Conservation (phyloP, 2,797 vertebrate species). For the Cynodonichthys magdalenae region DNA sequence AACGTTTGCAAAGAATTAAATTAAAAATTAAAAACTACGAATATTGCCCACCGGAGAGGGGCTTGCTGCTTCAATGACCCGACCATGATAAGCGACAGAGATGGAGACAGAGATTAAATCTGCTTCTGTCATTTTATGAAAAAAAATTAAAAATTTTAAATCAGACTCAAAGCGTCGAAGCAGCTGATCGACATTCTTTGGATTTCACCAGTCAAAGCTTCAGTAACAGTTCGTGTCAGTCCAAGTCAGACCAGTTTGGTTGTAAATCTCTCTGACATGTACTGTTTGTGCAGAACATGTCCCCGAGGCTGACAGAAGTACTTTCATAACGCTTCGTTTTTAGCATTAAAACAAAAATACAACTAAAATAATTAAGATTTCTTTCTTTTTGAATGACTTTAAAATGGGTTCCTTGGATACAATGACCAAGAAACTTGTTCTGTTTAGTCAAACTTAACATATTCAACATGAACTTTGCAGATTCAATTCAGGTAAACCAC, state of each 20-base stretch:
- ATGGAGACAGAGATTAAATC: not conserved
- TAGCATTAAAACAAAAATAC: not conserved
- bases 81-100: no score
- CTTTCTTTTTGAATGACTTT: no score
- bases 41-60: no score
- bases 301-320: not conserved
- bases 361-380: not conserved
- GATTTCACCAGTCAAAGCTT: constrained; percentile 15
- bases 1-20: not conserved
- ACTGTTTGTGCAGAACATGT: constrained; percentile 6
- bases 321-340: not conserved
- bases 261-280: not conserved
- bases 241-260: constrained; percentile 29
- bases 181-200: constrained; percentile 13
- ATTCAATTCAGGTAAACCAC: no score
- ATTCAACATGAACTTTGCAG: no score
- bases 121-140: not conserved
- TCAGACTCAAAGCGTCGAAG: constrained; percentile 1
- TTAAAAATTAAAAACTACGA: no score
- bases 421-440: no score
- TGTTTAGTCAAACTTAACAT: no score
- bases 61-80: no score
- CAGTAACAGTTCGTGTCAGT: constrained; percentile 20
- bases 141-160: no score
- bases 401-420: no score